Evolutionary conservation across 2,888 invertebrate species (phyloP).

Genomic region (Dryococelus australis): DNA sequence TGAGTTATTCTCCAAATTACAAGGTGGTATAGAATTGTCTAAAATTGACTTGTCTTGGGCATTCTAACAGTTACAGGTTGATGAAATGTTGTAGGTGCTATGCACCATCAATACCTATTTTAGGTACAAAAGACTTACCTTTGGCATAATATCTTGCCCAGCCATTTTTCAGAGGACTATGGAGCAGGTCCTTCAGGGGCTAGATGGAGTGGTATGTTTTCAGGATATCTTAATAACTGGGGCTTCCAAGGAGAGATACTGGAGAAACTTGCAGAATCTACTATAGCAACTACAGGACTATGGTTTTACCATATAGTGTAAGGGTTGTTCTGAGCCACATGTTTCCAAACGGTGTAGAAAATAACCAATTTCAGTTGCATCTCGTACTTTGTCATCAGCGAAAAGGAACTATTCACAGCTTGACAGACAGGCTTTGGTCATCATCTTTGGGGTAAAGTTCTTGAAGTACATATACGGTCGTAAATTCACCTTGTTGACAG

Average conservation of each 20-base stretch:
- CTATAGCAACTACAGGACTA: neutral
- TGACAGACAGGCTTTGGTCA: neutral
- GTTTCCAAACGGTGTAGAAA: too few species aligned
- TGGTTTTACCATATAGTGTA: neutral
- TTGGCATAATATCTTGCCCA: neutral
- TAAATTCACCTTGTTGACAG: too few species aligned
- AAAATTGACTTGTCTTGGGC: conserved; percentile 32
- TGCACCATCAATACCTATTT: conserved; percentile 33
- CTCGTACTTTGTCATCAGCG: too few species aligned
- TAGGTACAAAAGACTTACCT: conserved; percentile 24
- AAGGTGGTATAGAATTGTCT: conserved; percentile 27
- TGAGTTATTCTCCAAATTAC: neutral
- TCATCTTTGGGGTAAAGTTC: neutral
- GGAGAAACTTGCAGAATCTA: neutral
- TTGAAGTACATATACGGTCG: neutral
- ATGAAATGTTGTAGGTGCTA: neutral
- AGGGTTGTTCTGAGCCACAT: too few species aligned
- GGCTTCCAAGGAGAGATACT: neutral
- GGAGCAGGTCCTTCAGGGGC: neutral
- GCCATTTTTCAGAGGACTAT: neutral
- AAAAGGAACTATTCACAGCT: too few species aligned
- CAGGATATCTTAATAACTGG: neutral
- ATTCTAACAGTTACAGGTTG: conserved; percentile 30
- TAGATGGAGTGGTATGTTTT: neutral
- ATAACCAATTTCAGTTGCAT: too few species aligned